Evolutionary conservation across 2,113 vertebrate species (phyloP).

Genomic region (Takifugu flavidus): DNA sequence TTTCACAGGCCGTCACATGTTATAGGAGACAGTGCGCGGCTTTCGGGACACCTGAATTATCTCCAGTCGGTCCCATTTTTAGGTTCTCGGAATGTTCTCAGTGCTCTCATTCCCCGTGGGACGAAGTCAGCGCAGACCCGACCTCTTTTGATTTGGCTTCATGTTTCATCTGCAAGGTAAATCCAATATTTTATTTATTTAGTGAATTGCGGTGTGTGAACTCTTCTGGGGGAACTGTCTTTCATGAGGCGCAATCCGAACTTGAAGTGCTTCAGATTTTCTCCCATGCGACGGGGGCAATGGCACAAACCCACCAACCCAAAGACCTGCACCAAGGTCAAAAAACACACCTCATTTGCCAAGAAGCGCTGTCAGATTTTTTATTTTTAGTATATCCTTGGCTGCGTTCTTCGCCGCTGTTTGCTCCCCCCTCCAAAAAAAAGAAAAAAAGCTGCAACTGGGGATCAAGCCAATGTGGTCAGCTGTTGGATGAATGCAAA

Average conservation of each 20-base stretch:
- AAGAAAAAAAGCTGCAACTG: constrained; percentile 28
- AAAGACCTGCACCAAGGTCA: constrained; percentile 74
- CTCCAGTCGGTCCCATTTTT: constrained; percentile 42
- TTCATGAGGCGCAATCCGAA: constrained; percentile 30
- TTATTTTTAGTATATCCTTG: constrained; percentile 41
- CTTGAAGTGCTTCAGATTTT: constrained; percentile 42
- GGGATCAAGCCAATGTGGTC: constrained; percentile 19
- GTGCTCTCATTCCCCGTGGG: constrained; percentile 40
- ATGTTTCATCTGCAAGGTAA: constrained; percentile 72
- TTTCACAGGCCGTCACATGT: constrained; percentile 60
- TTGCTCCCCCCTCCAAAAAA: constrained; percentile 22
- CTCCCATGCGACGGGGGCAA: constrained; percentile 42
- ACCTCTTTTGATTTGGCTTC: constrained; percentile 49
- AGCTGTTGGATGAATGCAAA: constrained; percentile 13
- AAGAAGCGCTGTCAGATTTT: constrained; percentile 35
- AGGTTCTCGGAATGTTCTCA: constrained; percentile 15
- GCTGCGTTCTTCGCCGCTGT: constrained; percentile 24
- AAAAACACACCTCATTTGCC: constrained; percentile 29
- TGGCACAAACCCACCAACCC: constrained; percentile 47
- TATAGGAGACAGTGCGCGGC: constrained; percentile 44
- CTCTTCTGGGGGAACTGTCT: constrained; percentile 38
- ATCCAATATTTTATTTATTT: constrained; percentile 24
- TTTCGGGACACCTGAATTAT: constrained; percentile 65
- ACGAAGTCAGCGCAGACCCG: constrained; percentile 31
- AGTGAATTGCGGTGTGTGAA: constrained; percentile 21